Conservation (phyloP, 2,113 vertebrate genomes). For the Pterocles orientalis region DNA sequence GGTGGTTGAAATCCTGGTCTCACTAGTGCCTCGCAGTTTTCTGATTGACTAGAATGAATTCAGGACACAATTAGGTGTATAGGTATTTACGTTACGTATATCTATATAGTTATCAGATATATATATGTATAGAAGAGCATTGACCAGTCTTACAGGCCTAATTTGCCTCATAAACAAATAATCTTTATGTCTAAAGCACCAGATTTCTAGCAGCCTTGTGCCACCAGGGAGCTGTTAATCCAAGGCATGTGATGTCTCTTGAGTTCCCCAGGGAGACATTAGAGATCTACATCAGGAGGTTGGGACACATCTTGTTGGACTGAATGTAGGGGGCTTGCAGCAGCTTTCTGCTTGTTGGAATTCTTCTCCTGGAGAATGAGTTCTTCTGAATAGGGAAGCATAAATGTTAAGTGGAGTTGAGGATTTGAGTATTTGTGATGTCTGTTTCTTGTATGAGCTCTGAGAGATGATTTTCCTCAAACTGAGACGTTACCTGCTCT, state of each 20-base stretch:
- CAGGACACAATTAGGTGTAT: not conserved
- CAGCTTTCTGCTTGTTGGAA: not conserved
- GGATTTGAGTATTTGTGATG: not conserved
- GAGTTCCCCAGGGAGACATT: not conserved
- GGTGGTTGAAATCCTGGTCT: not conserved
- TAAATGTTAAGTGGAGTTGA: not conserved
- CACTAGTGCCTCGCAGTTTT: not conserved
- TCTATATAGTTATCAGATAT: not conserved
- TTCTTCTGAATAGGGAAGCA: not conserved
- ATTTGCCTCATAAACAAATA: not conserved
- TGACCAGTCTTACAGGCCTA: not conserved
- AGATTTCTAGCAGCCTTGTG: not conserved
- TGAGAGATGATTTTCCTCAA: not conserved
- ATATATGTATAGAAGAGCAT: not conserved
- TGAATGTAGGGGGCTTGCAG: not conserved
- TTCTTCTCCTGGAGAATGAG: not conserved
- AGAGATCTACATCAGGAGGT: not conserved
- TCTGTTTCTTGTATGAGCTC: not conserved
- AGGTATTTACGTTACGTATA: not conserved
- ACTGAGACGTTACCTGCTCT: not conserved
- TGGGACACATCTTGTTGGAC: not conserved
- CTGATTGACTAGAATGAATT: not conserved
- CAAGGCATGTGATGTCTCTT: not conserved
- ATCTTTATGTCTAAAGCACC: not conserved
- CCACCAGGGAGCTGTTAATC: not conserved